These are phyloP conservation scores for Catharus bicknelli DNA, from an alignment of 2,113 vertebrate genomes.

Conservation along the genomic window DNA sequence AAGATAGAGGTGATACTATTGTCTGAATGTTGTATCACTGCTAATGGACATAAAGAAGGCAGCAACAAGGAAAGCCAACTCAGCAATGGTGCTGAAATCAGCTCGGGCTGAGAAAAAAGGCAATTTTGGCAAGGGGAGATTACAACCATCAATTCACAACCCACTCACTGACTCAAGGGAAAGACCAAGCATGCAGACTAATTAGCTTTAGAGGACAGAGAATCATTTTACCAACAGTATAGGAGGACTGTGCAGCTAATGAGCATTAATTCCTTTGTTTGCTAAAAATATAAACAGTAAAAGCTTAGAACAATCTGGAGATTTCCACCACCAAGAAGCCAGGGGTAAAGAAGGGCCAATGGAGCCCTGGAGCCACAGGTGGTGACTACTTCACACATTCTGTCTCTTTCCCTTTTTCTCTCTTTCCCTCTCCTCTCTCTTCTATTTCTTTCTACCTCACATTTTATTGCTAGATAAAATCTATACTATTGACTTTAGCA, in stretches of 20 bases:
- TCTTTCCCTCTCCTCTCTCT: background rate
- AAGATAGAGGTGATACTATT: background rate
- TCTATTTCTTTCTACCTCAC: background rate
- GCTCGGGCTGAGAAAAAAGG: background rate
- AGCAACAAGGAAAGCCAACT: background rate
- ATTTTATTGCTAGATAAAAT: background rate
- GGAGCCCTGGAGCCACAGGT: background rate
- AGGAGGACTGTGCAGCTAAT: background rate
- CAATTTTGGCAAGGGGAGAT: background rate
- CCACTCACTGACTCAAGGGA: background rate
- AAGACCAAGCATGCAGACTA: background rate
- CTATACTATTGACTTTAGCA: background rate
- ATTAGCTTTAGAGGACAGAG: background rate
- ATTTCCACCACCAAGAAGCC: background rate
- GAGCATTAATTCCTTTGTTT: background rate
- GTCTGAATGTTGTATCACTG: background rate
- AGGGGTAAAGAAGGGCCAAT: background rate
- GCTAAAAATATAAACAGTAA: background rate
- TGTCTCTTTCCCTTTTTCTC: background rate
- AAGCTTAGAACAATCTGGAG: background rate
- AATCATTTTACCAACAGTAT: background rate
- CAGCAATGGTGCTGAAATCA: background rate
- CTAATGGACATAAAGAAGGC: background rate
- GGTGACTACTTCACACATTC: rapidly evolving
- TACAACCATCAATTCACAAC: too few relatives aligned